These are phyloP conservation scores for Zosterops japonicus DNA, from an alignment of 2,113 vertebrate genomes.

Conservation along the genomic window DNA sequence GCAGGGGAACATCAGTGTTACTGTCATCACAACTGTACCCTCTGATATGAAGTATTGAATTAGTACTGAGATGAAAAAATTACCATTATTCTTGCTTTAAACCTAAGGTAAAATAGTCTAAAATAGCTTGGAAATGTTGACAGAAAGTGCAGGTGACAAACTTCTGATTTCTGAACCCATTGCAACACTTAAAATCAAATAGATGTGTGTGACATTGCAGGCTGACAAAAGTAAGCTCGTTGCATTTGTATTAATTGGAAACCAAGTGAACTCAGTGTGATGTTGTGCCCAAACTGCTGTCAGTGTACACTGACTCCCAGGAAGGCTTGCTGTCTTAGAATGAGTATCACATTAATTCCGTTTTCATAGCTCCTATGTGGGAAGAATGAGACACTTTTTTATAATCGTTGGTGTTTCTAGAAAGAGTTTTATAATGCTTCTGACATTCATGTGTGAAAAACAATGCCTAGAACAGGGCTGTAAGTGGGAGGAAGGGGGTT, in stretches of 20 bases:
- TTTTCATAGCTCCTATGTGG: background rate
- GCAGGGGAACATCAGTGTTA: background rate
- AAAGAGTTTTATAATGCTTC: constrained; percentile 30
- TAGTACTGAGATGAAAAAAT: background rate
- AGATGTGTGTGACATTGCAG: background rate
- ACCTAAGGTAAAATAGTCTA: background rate
- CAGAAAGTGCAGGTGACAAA: background rate
- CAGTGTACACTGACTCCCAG: background rate
- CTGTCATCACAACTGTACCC: background rate
- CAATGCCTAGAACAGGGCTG: constrained; percentile 20
- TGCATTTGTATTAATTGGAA: background rate
- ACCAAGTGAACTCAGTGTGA: background rate
- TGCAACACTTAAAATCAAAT: background rate
- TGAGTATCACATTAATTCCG: background rate
- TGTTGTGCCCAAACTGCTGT: background rate
- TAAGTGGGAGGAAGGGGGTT: background rate
- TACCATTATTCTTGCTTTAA: background rate
- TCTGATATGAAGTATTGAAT: background rate
- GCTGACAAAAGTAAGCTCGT: background rate
- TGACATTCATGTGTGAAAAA: constrained; percentile 44
- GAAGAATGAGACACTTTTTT: constrained; percentile 2
- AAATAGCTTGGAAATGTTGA: background rate
- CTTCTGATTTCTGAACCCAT: background rate
- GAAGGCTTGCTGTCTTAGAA: background rate
- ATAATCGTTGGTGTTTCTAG: background rate